Conservation (phyloP, 2,113 vertebrate species). For the Nyctibius bracteatus region DNA sequence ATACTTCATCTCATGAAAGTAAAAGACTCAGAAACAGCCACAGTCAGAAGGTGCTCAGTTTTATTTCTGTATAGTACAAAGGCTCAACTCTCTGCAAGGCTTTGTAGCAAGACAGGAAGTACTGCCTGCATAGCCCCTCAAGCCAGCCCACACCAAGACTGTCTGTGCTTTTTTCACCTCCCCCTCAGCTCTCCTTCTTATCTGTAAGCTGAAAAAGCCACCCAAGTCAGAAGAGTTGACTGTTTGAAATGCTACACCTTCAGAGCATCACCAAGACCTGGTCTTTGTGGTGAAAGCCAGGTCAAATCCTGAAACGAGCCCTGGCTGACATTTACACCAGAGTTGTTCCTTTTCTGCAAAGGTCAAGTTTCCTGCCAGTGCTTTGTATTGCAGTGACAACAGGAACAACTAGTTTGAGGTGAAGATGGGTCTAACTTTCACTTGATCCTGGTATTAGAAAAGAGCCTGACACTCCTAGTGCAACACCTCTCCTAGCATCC, state of each 20-base stretch:
- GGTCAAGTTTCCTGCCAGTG: background rate
- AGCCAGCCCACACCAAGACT: background rate
- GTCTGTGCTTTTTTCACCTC: rapidly evolving
- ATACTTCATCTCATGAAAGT: background rate
- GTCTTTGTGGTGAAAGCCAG: background rate
- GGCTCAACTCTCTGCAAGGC: background rate
- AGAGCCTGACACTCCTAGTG: background rate
- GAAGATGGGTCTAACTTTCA: background rate
- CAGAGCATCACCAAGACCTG: background rate
- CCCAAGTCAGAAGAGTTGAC: background rate
- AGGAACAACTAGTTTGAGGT: background rate
- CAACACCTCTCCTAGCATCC: background rate
- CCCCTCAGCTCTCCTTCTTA: background rate
- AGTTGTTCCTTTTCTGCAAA: background rate
- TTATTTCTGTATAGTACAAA: background rate
- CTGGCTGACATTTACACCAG: background rate
- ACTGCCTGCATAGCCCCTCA: background rate
- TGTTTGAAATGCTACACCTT: background rate
- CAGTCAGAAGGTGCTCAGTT: background rate
- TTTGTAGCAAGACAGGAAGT: background rate
- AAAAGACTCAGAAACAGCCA: background rate
- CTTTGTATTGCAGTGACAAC: background rate
- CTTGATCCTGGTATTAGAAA: background rate
- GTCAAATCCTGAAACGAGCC: background rate
- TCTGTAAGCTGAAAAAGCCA: background rate